Evolutionary conservation across 2,888 invertebrate genomes (phyloP).

Genomic region (Brassicogethes aeneus): DNA sequence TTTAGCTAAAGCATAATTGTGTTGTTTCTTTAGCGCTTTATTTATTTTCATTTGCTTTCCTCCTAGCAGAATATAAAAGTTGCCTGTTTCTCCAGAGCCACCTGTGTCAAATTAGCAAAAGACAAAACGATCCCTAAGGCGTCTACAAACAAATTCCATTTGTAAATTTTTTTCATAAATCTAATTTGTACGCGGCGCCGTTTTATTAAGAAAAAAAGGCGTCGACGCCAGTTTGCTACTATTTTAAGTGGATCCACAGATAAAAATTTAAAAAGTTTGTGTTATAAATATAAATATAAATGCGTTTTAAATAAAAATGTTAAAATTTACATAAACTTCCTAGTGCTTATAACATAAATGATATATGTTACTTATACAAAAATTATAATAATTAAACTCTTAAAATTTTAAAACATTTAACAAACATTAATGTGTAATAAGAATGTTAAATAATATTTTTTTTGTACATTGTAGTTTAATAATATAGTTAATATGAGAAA

Average conservation of each 20-base stretch:
- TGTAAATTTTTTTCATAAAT: conserved; percentile 27
- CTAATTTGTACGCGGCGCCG: conserved; percentile 25
- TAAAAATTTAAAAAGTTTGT: too few species aligned
- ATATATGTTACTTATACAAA: too few species aligned
- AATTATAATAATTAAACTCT: too few species aligned
- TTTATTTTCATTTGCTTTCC: conserved; percentile 24
- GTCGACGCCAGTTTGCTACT: conserved; percentile 14
- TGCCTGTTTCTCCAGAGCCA: conserved; percentile 27
- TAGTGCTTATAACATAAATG: too few species aligned
- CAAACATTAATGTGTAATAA: too few species aligned
- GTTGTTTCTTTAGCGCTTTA: conserved; percentile 19
- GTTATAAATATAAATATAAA: too few species aligned
- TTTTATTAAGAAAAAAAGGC: conserved; percentile 20
- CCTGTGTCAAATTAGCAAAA: conserved; percentile 40
- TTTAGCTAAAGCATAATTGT: conserved; percentile 17
- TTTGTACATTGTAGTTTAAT: too few species aligned
- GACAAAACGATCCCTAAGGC: conserved; percentile 34
- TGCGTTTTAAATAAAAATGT: too few species aligned
- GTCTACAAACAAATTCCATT: conserved; percentile 26
- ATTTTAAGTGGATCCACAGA: conserved; percentile 9
- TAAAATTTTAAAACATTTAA: too few species aligned
- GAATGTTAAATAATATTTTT: too few species aligned
- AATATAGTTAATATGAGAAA: too few species aligned
- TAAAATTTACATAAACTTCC: too few species aligned
- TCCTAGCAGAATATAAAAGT: conserved; percentile 25